phyloP scores from a whole-genome alignment of 2,113 vertebrate genomes.

The Entomyzon cyanotis region DNA sequence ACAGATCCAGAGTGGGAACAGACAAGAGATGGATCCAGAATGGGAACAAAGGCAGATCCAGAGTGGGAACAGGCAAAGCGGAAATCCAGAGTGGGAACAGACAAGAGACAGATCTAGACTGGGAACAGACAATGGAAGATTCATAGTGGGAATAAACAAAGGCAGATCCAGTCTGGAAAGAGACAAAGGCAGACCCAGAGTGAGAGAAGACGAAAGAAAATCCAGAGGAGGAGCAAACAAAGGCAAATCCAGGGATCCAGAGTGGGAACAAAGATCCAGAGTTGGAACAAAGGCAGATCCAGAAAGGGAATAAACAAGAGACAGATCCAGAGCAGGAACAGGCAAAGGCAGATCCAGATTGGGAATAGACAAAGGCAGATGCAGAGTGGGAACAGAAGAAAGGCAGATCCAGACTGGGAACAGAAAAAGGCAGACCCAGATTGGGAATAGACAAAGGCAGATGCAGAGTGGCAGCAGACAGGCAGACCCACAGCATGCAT shows the following conservation, averaged over 20 bases:
- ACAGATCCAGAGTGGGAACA: neutral
- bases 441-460: neutral
- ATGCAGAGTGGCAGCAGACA: neutral
- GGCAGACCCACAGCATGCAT: neutral
- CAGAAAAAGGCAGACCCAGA: neutral
- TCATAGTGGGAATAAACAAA: neutral
- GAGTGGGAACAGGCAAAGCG: neutral
- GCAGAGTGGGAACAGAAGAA: neutral
- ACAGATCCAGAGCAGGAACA: neutral
- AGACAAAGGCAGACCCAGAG: neutral
- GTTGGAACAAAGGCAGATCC: neutral
- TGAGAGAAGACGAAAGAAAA: neutral
- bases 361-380: too few relatives aligned
- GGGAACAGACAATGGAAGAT: rapidly evolving
- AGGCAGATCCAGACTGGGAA: neutral
- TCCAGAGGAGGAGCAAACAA: neutral
- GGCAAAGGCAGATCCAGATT: neutral
- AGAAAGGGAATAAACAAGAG: too few relatives aligned
- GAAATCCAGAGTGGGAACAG: neutral
- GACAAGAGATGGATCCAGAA: neutral
- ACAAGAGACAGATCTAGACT: neutral
- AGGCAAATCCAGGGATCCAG: neutral
- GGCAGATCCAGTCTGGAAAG: neutral
- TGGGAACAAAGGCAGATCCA: neutral
- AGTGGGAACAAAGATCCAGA: neutral